Percentiles rank a stretch among this genome's conserved stretches.
These are phyloP conservation scores for Paedocypris micromegethes DNA, from an alignment of 2,797 vertebrate genomes.

Conservation along the genomic window DNA sequence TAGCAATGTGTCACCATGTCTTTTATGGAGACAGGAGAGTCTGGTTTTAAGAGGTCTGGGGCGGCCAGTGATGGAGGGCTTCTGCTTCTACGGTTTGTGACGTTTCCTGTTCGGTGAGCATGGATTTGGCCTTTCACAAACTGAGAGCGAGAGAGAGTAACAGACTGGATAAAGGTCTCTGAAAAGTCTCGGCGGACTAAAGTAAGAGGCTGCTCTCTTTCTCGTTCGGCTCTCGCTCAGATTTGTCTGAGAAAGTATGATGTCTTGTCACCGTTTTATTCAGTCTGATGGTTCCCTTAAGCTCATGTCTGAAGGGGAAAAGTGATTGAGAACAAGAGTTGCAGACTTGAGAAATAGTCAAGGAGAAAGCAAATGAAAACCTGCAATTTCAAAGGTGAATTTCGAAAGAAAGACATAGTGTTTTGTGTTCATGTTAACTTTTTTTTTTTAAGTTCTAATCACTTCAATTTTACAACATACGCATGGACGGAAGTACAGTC, in stretches of 20 bases:
- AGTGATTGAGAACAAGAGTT: conserved; percentile 14
- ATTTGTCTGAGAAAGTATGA: conserved; percentile 31
- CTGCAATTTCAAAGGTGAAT: not conserved
- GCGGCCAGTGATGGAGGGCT: conserved; percentile 24
- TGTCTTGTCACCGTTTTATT: conserved; percentile 40
- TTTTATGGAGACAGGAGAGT: conserved; percentile 30
- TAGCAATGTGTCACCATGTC: conserved; percentile 32
- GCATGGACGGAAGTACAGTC: no score
- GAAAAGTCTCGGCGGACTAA: conserved; percentile 30
- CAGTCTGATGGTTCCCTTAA: conserved; percentile 26
- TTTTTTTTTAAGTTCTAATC: no score
- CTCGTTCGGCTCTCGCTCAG: conserved; percentile 23
- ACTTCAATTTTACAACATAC: no score
- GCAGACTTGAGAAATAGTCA: conserved; percentile 2
- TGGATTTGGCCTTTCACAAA: conserved; percentile 32
- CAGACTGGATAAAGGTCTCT: conserved; percentile 28
- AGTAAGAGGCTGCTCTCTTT: conserved; percentile 29
- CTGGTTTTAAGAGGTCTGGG: conserved; percentile 29
- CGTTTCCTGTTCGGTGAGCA: conserved; percentile 17
- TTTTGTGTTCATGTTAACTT: no score
- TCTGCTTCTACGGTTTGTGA: conserved; percentile 21
- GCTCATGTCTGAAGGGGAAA: conserved; percentile 30
- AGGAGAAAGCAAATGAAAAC: conserved; percentile 2
- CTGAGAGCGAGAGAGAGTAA: conserved; percentile 9
- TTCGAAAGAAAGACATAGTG: no score